Evolutionary conservation across 1,140 invertebrate genomes (phyloP).

Genomic region (Drosophila truncata): DNA sequence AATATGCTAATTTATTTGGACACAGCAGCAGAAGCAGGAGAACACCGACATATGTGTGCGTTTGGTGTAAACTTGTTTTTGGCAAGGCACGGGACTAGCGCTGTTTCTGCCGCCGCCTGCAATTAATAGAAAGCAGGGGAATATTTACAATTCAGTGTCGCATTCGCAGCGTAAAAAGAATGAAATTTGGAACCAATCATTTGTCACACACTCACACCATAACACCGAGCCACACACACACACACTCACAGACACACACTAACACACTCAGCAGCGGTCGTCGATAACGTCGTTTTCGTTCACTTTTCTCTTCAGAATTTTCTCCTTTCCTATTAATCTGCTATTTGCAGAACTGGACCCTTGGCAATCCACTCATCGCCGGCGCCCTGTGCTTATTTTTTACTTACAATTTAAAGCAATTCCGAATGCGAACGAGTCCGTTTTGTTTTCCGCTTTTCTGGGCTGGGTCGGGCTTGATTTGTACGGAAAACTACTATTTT

Average conservation of each 20-base stretch:
- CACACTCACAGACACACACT: slow-evolving; percentile 28
- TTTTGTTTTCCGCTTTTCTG: slow-evolving; percentile 62
- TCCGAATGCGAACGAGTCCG: slow-evolving; percentile 41
- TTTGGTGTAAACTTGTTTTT: slow-evolving; percentile 21
- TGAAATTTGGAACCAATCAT: slow-evolving; percentile 70
- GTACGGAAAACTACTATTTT: slow-evolving; percentile 77
- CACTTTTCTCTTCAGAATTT: slow-evolving; percentile 84
- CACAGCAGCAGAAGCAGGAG: slow-evolving; percentile 4
- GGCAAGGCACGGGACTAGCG: slow-evolving; percentile 7
- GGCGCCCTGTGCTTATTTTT: slow-evolving; percentile 11
- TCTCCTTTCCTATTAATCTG: slow-evolving; percentile 61
- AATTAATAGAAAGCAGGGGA: slow-evolving; percentile 46
- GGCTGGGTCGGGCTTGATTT: slow-evolving; percentile 75
- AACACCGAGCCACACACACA: slow-evolving; percentile 16
- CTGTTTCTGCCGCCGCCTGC: slow-evolving; percentile 3
- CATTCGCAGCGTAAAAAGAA: slow-evolving; percentile 44
- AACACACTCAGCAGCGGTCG: slow-evolving; percentile 34
- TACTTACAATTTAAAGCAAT: slow-evolving; percentile 68
- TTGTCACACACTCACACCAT: slow-evolving; percentile 53
- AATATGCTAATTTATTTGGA: slow-evolving; percentile 67
- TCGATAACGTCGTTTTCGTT: slow-evolving; percentile 68
- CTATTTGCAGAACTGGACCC: slow-evolving; percentile 11
- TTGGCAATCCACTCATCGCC: neutral
- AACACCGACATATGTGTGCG: slow-evolving; percentile 12
- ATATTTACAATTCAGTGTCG: slow-evolving; percentile 13